Conservation (phyloP, 2,797 vertebrate species). For the Siniperca obscura region DNA sequence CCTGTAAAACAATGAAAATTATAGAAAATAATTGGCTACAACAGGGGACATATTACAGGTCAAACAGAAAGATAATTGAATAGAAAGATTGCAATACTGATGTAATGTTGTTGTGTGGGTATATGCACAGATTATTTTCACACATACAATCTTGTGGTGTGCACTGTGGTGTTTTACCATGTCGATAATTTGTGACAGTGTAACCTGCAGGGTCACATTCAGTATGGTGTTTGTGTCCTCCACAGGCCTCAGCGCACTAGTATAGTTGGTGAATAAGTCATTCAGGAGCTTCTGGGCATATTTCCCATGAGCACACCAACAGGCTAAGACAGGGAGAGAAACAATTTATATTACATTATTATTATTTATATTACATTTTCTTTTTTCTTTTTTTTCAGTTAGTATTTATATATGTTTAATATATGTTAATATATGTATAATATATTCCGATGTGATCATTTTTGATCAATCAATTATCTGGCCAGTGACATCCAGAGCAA, state of each 20-base stretch:
- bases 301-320: constrained; percentile 85
- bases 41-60: neutral
- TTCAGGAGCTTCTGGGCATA: constrained; percentile 90
- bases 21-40: constrained; percentile 5
- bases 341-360: neutral
- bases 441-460: neutral
- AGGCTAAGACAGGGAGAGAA: constrained; percentile 77
- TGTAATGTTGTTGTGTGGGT: neutral
- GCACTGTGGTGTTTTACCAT: constrained; percentile 85
- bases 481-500: too few species aligned
- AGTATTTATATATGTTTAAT: neutral
- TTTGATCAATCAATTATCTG: neutral
- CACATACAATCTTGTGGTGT: neutral
- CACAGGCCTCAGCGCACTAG: constrained; percentile 88
- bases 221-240: constrained; percentile 90
- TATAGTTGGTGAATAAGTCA: constrained; percentile 88
- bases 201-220: constrained; percentile 94
- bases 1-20: constrained; percentile 81
- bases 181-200: constrained; percentile 94
- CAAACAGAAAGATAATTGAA: neutral
- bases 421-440: too few species aligned
- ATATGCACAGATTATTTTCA: constrained; percentile 1
- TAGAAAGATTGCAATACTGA: neutral
- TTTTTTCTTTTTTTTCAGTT: neutral
- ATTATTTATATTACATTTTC: neutral